Evolutionary conservation across 2,113 vertebrate genomes (phyloP).

Genomic region (Hippocampus guttulatus): DNA sequence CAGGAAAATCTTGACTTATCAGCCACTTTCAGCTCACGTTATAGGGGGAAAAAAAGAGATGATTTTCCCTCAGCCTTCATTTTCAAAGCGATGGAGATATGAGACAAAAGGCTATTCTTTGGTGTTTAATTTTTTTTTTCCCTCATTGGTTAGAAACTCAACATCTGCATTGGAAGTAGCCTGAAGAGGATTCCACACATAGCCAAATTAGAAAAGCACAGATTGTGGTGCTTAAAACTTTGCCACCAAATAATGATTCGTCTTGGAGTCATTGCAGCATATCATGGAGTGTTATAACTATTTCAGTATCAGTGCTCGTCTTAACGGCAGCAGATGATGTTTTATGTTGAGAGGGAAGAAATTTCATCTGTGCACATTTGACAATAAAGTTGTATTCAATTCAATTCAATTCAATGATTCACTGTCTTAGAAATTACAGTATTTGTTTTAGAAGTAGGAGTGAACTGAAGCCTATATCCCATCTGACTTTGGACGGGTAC

Average conservation of each 20-base stretch:
- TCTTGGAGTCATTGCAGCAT: not conserved
- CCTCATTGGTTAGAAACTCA: slow-evolving; percentile 10
- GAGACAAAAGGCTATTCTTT: not conserved
- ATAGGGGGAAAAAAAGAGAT: slow-evolving; percentile 23
- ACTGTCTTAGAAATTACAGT: too few species aligned
- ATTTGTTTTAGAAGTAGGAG: too few species aligned
- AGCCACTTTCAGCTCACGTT: slow-evolving; percentile 50
- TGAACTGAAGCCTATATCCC: too few species aligned
- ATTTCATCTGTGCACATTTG: too few species aligned
- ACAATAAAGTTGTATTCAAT: too few species aligned
- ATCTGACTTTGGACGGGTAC: too few species aligned
- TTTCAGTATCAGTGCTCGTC: not conserved
- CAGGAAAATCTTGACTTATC: slow-evolving; percentile 50
- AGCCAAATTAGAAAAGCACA: not conserved
- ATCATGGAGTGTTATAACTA: not conserved
- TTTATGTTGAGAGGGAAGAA: too few species aligned
- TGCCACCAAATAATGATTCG: not conserved
- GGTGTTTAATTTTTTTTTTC: slow-evolving; percentile 25
- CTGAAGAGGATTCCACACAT: not conserved
- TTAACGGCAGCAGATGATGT: not conserved
- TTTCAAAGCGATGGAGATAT: not conserved
- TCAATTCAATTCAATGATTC: too few species aligned
- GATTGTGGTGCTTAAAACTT: not conserved
- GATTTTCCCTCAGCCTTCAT: not conserved
- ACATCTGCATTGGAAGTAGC: not conserved